Evolutionary conservation across 2,888 invertebrate genomes (phyloP), one percentile per base, ranked within the genome.

Genomic region (Acanthoscelides obtectus): DNA sequence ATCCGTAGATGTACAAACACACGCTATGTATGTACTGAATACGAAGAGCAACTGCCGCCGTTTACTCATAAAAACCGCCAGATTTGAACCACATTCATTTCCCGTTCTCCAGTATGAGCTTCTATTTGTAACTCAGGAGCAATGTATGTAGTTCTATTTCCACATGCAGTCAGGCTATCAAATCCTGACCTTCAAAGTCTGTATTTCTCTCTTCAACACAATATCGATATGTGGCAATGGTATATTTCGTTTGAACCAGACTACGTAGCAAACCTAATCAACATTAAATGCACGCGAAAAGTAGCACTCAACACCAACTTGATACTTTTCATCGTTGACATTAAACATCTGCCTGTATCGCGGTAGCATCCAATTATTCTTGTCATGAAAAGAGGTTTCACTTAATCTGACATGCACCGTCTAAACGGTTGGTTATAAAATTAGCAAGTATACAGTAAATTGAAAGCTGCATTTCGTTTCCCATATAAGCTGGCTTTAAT

Each of bases 341-440:
- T 64, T 64, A 69, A 69, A 68, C 22, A 69, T 69, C 45, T 64
- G 69, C 63, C 63, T 63, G 12, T 69, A 69, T 27, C 21, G 20
- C 45, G 63, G 64, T 63, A 63, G 19, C 45, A 45, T 45, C 45
- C 45, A 45, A 45, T 45, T 45, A 45, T 45, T 45, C 45, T 45
- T 12, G 45, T 45, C 45, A 45, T 12, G 45, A 45, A 45, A 45
- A 45, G 45, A 45, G 45, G 45, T 45, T 45, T 45, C 45, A 45
- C 45, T 45, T 45, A 45, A 45, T 45, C 45, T 45, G 45, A 45
- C 45, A 17, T 12, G 45, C 45, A 45, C 45, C 45, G 45, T 45
- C 45, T 45, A 45, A 45, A 45, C 17, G 3, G 45, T 45, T 12
- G 45, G 45, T 45, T 45, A 45, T 45, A 45, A 45, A 45, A 45